phyloP scores from a whole-genome alignment of 2,797 vertebrate species.

The Tachyglossus aculeatus region DNA sequence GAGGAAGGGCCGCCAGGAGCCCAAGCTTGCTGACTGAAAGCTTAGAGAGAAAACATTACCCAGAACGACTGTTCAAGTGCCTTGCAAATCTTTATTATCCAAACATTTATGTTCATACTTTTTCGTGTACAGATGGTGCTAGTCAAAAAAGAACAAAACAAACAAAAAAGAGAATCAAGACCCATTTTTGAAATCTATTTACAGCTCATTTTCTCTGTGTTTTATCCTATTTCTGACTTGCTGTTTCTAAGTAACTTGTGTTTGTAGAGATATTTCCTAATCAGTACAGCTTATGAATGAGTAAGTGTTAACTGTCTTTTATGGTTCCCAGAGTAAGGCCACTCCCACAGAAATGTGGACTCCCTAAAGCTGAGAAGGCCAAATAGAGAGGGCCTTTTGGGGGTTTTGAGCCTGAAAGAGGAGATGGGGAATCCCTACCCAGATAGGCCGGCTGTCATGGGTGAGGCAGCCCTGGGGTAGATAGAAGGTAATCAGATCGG shows the following conservation, averaged over 20 bases:
- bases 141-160: conserved; percentile 73
- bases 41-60: conserved; percentile 61
- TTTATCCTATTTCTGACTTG: conserved; percentile 80
- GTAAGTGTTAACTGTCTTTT: conserved; percentile 84
- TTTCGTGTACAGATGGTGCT: conserved; percentile 93
- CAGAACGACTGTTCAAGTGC: conserved; percentile 88
- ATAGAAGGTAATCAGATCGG: too few relatives aligned
- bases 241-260: conserved; percentile 83
- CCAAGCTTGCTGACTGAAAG: conserved; percentile 53
- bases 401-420: background rate
- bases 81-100: conserved; percentile 91
- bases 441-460: too few relatives aligned
- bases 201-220: conserved; percentile 81
- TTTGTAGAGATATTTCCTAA: conserved; percentile 79
- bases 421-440: background rate
- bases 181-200: conserved; percentile 73
- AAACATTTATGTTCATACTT: conserved; percentile 81
- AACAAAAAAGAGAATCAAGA: conserved; percentile 56
- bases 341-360: conserved; percentile 61
- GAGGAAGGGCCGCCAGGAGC: conserved; percentile 57
- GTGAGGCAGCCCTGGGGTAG: too few relatives aligned
- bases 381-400: rapidly evolving
- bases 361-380: background rate
- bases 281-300: conserved; percentile 76
- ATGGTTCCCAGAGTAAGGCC: conserved; percentile 75